Conservation (phyloP, 2,113 vertebrate genomes). For the Epinephelus moara region DNA sequence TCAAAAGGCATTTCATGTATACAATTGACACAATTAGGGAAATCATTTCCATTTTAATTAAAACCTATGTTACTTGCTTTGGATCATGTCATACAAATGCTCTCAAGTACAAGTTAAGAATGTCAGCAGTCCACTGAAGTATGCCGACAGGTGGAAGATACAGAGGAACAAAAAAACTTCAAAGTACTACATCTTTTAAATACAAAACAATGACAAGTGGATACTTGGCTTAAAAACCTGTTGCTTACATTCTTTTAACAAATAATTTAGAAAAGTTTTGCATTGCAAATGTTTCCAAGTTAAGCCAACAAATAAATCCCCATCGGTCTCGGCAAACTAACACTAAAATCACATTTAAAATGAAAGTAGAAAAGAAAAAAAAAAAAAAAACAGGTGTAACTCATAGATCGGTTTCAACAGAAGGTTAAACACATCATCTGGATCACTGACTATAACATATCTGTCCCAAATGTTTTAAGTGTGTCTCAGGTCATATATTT, state of each 20-base stretch:
- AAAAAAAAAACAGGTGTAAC: background rate
- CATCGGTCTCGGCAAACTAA: background rate
- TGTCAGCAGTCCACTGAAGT: background rate
- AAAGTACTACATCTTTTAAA: slow-evolving; percentile 36
- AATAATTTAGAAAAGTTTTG: slow-evolving; percentile 36
- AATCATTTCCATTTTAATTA: slow-evolving; percentile 41
- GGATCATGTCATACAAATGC: slow-evolving; percentile 47
- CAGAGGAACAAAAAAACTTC: background rate
- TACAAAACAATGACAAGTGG: slow-evolving; percentile 38
- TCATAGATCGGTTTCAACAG: background rate
- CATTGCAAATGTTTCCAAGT: slow-evolving; percentile 10
- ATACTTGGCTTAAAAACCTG: slow-evolving; percentile 32
- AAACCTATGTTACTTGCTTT: slow-evolving; percentile 48
- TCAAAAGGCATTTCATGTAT: background rate
- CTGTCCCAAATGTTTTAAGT: background rate
- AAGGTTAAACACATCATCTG: background rate
- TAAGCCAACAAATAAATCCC: background rate
- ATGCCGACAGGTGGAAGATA: slow-evolving; percentile 17
- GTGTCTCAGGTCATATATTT: background rate
- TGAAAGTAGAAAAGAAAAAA: background rate
- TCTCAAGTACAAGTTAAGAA: slow-evolving; percentile 28
- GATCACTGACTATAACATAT: background rate
- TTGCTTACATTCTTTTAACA: slow-evolving; percentile 35
- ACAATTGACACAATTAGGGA: slow-evolving; percentile 1
- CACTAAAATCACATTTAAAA: slow-evolving; percentile 28